Conservation (phyloP, 2,888 invertebrate genomes). For the Lithophane leautieri region DNA sequence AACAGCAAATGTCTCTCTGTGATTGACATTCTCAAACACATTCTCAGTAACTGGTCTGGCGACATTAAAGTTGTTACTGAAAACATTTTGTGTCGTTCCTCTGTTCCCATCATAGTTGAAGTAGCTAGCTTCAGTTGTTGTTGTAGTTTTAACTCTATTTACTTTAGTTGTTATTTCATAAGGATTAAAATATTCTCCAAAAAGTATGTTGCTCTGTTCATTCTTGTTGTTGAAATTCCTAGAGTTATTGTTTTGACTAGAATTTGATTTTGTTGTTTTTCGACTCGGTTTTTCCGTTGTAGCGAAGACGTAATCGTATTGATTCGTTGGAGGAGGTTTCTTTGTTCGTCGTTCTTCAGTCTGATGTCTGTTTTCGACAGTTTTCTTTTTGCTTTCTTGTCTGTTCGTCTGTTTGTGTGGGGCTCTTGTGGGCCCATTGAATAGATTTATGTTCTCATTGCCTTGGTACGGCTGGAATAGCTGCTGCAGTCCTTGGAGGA, state of each 20-base stretch:
- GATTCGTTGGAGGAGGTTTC: constrained; percentile 48
- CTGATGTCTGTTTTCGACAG: constrained; percentile 39
- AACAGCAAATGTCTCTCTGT: constrained; percentile 1
- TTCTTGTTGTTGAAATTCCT: constrained; percentile 48
- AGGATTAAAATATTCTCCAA: constrained; percentile 29
- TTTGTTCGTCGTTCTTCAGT: constrained; percentile 40
- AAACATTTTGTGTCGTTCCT: constrained; percentile 36
- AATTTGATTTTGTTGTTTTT: constrained; percentile 59
- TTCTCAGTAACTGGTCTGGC: constrained; percentile 40
- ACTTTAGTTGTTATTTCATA: constrained; percentile 50
- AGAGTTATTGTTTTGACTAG: constrained; percentile 61
- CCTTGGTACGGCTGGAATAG: constrained; percentile 68
- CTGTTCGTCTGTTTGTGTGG: constrained; percentile 42
- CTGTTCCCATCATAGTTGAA: constrained; percentile 14
- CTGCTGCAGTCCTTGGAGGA: constrained; percentile 78
- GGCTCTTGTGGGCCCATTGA: constrained; percentile 51
- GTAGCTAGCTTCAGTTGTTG: constrained; percentile 19
- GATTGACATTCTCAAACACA: constrained; percentile 15
- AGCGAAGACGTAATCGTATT: constrained; percentile 60
- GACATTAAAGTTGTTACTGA: constrained; percentile 11
- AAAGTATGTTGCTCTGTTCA: constrained; percentile 47
- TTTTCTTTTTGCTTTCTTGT: constrained; percentile 52
- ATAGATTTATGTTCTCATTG: constrained; percentile 36
- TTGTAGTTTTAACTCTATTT: constrained; percentile 29
- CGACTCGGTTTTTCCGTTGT: constrained; percentile 70